Evolutionary conservation across 2,113 vertebrate species (phyloP).

Genomic region (Gadus macrocephalus): DNA sequence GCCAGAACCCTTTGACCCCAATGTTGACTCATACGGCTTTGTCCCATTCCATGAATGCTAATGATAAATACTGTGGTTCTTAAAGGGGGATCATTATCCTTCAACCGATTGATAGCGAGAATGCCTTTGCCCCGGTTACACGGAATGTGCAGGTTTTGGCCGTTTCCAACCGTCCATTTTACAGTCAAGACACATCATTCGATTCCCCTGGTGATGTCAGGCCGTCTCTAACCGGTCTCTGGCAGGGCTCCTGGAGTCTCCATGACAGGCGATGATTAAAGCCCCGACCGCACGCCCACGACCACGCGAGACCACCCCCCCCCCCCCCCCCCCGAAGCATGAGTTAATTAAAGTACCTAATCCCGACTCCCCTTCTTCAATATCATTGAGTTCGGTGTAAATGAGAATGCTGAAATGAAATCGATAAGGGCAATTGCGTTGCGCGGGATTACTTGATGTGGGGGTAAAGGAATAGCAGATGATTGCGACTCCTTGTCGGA

Average conservation of each 20-base stretch:
- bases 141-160: constrained; percentile 12
- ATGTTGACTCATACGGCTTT: constrained; percentile 2
- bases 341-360: neutral
- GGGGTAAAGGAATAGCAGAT: too few species aligned
- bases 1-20: neutral
- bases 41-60: constrained; percentile 18
- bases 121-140: constrained; percentile 13
- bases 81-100: constrained; percentile 12
- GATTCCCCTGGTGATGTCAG: constrained; percentile 23
- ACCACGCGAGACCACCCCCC: neutral
- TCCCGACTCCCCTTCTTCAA: neutral
- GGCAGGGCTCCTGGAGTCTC: constrained; percentile 4
- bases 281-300: neutral
- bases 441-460: too few species aligned
- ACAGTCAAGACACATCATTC: constrained; percentile 28
- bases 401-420: too few species aligned
- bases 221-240: neutral
- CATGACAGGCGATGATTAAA: constrained; percentile 8
- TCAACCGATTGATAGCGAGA: constrained; percentile 17
- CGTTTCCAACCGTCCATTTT: constrained; percentile 27
- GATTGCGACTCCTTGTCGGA: too few species aligned
- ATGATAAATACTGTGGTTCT: constrained; percentile 10
- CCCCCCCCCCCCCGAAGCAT: too few species aligned
- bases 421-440: too few species aligned
- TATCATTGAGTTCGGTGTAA: neutral